Evolutionary conservation across 2,113 vertebrate species (phyloP).

Genomic region (Edolisoma coerulescens): DNA sequence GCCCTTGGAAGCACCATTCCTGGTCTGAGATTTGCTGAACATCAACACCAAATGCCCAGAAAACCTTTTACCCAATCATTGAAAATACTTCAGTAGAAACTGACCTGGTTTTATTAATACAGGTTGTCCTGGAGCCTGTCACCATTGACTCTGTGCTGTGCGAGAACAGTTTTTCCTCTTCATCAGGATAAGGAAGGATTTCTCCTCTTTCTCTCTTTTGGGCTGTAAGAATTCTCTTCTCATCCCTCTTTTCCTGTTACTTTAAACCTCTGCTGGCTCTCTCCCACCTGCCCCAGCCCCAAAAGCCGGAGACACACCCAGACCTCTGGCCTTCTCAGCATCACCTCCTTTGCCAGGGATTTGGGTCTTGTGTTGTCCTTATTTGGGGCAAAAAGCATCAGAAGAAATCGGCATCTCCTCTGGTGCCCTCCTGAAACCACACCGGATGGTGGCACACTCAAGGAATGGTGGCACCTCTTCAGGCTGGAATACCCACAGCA

Average conservation of each 20-base stretch:
- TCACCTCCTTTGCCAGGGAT: not conserved
- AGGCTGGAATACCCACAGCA: not conserved
- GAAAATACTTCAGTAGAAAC: not conserved
- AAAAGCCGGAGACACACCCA: not conserved
- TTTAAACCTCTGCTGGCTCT: not conserved
- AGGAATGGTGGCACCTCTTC: not conserved
- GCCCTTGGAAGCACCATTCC: not conserved
- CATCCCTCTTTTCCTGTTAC: not conserved
- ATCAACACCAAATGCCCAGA: not conserved
- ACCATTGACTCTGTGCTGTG: fast-evolving
- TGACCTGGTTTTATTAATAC: not conserved
- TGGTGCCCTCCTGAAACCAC: not conserved
- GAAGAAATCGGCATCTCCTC: not conserved
- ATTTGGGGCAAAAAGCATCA: not conserved
- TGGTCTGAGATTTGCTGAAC: not conserved
- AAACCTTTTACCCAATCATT: not conserved
- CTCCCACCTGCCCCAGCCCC: not conserved
- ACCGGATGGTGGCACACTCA: not conserved
- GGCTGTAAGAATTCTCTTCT: not conserved
- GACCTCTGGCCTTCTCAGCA: fast-evolving
- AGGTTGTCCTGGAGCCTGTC: not conserved
- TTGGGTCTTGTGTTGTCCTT: not conserved
- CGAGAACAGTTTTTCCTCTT: not conserved
- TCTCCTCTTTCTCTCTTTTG: not conserved
- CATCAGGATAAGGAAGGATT: not conserved